These are phyloP conservation scores for Cephus nigrinus DNA, from an alignment of 2,888 invertebrate species.

Conservation along the genomic window DNA sequence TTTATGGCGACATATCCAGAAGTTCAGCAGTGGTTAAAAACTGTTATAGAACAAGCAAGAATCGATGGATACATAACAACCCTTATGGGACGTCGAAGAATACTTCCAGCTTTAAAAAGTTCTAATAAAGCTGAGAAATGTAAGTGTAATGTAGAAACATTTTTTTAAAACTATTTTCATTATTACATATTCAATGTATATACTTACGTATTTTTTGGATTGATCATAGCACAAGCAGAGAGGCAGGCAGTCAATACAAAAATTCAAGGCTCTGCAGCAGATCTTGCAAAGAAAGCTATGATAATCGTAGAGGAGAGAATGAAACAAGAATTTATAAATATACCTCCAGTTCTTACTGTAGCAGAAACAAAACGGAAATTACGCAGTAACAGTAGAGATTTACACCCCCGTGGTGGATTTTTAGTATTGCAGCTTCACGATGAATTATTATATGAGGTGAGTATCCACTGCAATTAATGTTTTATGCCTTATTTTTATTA, in stretches of 20 bases:
- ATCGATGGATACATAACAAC: conserved; percentile 86
- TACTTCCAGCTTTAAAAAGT: conserved; percentile 80
- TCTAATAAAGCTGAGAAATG: conserved; percentile 71
- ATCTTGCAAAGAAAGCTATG: conserved; percentile 94
- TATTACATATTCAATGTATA: neutral
- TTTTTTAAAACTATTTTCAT: neutral
- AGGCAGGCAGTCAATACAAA: conserved; percentile 97
- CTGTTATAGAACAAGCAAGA: conserved; percentile 74
- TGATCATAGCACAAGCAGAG: conserved; percentile 79
- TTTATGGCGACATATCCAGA: conserved; percentile 84
- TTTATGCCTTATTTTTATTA: conserved; percentile 1
- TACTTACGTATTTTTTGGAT: conserved; percentile 28
- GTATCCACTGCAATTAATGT: conserved; percentile 11
- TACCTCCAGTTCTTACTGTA: conserved; percentile 35
- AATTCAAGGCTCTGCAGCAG: conserved; percentile 97
- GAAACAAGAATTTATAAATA: conserved; percentile 63
- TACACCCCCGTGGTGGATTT: conserved; percentile 67
- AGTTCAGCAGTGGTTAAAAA: conserved; percentile 74
- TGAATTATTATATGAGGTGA: conserved; percentile 91
- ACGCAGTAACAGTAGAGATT: conserved; percentile 42
- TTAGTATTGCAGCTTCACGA: conserved; percentile 95
- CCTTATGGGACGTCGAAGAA: conserved; percentile 81
- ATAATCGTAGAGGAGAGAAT: conserved; percentile 77
- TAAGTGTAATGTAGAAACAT: conserved; percentile 57
- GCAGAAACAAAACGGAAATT: conserved; percentile 39